Base-by-base conservation (phyloP, 2,113 vertebrate species). In the Microtus pennsylvanicus region DNA sequence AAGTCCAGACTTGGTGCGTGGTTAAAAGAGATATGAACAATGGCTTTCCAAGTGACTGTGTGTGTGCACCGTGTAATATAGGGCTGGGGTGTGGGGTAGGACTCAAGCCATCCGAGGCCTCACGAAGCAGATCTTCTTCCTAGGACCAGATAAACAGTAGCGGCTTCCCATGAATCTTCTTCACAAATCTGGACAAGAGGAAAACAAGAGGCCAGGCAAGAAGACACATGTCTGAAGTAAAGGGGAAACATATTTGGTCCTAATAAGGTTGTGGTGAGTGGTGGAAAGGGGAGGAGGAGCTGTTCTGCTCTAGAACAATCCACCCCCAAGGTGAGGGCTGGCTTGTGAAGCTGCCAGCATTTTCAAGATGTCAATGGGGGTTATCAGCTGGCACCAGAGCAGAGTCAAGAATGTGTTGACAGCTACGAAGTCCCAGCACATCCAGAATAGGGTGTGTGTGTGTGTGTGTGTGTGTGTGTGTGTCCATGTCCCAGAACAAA, bases 131-230 rank as follows among this genome's bases (percentile, higher is more conserved):
- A 58, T 24, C 47, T n/a, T 70, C 16, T 7, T 65, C 47, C 33
- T n/a, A 21, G 33, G 55, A 50, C 26, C 14, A 47, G 91, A 24
- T 80, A 77, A 67, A 28, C 28, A 30, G 69, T 5, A n/a, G 24
- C 45, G 63, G 5, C 90, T 91, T 74, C 95, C 97, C 61, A 96
- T 95, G 83, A 87, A 82, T 78, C 38, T 11, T 92, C 87, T 42
- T 93, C 89, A 91, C 92, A 93, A 96, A 91, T 95, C 87, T 92
- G 13, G 42, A 30, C 85, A 19, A 82, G 77, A 97, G 91, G 95
- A 97, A 96, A 98, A 67, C 50, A 97, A 98, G 94, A 98, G 22
- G 42, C 7, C 67, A 33, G 67, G 58, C 91, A 97, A 98, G 72
- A 90, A 97, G 96, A 65, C 14, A 63, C 94, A 2, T 7, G 35